Percentiles rank a stretch among this genome's conserved stretches.
Evolutionary conservation across 2,888 invertebrate genomes (phyloP).

Genomic region (Cryptus viduatorius): DNA sequence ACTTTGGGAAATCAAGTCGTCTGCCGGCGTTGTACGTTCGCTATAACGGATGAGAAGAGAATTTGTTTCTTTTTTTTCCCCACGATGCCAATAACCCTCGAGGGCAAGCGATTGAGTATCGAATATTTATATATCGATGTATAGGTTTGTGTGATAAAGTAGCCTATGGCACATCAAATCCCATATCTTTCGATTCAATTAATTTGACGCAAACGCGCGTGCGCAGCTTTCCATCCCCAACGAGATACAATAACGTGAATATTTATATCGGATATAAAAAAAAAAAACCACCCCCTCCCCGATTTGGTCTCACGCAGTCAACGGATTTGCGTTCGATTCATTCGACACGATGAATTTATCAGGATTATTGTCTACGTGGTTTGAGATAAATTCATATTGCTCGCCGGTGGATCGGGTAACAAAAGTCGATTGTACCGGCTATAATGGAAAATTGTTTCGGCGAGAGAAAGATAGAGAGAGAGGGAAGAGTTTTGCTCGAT

Average conservation of each 20-base stretch:
- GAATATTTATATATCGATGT: conserved; percentile 25
- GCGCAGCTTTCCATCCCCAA: not conserved
- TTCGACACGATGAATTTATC: not conserved
- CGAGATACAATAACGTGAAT: not conserved
- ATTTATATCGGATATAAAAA: not conserved
- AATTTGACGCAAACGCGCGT: not conserved
- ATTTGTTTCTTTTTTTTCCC: conserved; percentile 22
- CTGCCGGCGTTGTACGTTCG: conserved; percentile 1
- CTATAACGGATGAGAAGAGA: conserved; percentile 23
- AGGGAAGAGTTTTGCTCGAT: not conserved
- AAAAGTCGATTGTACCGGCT: not conserved
- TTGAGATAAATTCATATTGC: not conserved
- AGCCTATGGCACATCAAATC: conserved; percentile 28
- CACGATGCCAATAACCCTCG: conserved; percentile 8
- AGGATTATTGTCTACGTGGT: not conserved
- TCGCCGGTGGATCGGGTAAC: not conserved
- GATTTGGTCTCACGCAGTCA: not conserved
- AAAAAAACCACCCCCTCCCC: not conserved
- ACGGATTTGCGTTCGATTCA: not conserved
- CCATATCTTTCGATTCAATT: conserved; percentile 16
- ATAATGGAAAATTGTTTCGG: conserved; percentile 1
- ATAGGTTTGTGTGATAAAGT: conserved; percentile 28
- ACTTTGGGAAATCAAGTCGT: conserved; percentile 71
- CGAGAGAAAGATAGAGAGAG: no score
- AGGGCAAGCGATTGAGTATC: conserved; percentile 41